These are phyloP conservation scores for Aepyceros melampus DNA, from an alignment of 2,113 vertebrate genomes.

Conservation along the genomic window DNA sequence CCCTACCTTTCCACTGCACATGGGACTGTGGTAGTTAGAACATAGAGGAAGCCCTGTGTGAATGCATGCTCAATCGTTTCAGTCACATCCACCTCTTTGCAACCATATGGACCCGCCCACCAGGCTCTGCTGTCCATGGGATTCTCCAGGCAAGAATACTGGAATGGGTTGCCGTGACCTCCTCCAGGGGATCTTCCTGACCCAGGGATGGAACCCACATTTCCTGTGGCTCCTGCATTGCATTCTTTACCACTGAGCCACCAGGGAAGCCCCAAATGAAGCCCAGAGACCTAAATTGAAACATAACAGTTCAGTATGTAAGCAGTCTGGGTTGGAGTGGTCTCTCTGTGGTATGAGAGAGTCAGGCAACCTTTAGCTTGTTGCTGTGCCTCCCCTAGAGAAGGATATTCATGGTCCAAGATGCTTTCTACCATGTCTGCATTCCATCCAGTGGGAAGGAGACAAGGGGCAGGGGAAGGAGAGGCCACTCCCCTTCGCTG, in stretches of 20 bases:
- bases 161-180: neutral
- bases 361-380: neutral
- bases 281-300: neutral
- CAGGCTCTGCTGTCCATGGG: neutral
- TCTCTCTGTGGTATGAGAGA: neutral
- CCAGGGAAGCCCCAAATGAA: neutral
- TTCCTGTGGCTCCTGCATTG: neutral
- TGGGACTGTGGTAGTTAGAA: neutral
- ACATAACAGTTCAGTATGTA: neutral
- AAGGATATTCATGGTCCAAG: neutral
- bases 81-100: neutral
- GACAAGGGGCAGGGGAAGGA: neutral
- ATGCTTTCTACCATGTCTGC: neutral
- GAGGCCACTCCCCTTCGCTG: neutral
- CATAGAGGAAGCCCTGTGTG: rapidly evolving
- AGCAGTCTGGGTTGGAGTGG: neutral
- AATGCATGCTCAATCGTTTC: neutral
- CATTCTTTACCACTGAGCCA: neutral
- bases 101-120: neutral
- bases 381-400: neutral
- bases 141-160: neutral
- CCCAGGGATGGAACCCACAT: neutral
- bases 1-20: neutral
- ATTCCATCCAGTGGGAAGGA: neutral
- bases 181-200: neutral